Evolutionary conservation across 1,140 invertebrate genomes (phyloP).

Genomic region (Lerema accius): DNA sequence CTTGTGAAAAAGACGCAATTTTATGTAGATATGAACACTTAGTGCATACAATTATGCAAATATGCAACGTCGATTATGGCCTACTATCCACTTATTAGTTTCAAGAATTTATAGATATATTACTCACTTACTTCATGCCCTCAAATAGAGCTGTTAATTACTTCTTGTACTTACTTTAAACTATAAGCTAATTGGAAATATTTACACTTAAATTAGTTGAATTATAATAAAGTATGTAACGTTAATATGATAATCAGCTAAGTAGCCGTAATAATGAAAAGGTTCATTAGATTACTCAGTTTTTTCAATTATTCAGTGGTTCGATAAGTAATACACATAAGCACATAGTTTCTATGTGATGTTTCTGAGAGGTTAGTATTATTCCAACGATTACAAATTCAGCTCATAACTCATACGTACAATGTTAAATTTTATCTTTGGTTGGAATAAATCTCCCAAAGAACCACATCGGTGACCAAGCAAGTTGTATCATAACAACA

Average conservation of each 20-base stretch:
- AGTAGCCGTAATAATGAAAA: not conserved
- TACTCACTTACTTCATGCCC: slow-evolving; percentile 6
- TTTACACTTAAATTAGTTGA: slow-evolving; percentile 7
- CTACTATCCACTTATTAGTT: slow-evolving; percentile 71
- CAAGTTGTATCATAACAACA: too few species aligned
- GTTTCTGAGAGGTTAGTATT: too few species aligned
- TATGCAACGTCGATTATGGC: slow-evolving; percentile 71
- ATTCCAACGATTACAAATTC: too few species aligned
- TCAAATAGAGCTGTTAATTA: slow-evolving; percentile 22
- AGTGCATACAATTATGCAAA: slow-evolving; percentile 78
- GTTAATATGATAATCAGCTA: not conserved
- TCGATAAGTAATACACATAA: too few species aligned
- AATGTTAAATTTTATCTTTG: too few species aligned
- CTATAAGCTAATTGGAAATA: slow-evolving; percentile 9
- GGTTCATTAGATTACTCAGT: not conserved
- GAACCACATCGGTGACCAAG: too few species aligned
- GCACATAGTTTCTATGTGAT: too few species aligned
- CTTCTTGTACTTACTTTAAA: slow-evolving; percentile 13
- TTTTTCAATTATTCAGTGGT: too few species aligned
- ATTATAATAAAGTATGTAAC: not conserved
- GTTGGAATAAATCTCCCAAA: too few species aligned
- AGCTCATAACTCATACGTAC: too few species aligned
- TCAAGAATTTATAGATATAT: slow-evolving; percentile 66
- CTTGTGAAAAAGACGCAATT: slow-evolving; percentile 68
- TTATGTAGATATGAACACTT: slow-evolving; percentile 79